These are phyloP conservation scores for Aphelenchoides bicaudatus DNA, from an alignment of 2,888 invertebrate species.

Conservation along the genomic window DNA sequence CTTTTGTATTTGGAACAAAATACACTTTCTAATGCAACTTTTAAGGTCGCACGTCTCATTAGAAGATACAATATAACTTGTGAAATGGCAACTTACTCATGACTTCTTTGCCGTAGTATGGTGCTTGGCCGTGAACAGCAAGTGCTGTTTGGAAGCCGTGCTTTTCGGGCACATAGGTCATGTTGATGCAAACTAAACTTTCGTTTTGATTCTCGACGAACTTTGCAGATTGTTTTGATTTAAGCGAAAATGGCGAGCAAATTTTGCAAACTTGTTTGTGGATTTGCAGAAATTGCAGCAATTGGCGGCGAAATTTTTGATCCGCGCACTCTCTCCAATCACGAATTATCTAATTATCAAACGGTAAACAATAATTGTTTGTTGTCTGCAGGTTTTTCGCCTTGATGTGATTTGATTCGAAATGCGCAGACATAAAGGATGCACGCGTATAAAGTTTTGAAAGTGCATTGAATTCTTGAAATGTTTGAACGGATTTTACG, in stretches of 20 bases:
- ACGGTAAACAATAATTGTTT: neutral
- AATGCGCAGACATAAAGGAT: neutral
- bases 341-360: no score
- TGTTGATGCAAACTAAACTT: constrained; percentile 62
- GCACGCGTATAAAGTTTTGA: no score
- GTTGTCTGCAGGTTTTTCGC: neutral
- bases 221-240: neutral
- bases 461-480: no score
- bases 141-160: constrained; percentile 61
- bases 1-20: no score
- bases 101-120: constrained; percentile 60
- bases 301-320: neutral
- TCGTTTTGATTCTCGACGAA: neutral
- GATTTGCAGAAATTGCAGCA: neutral
- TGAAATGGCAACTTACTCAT: constrained; percentile 58
- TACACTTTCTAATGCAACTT: no score
- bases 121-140: constrained; percentile 58
- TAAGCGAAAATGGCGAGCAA: constrained; percentile 8
- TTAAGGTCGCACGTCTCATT: no score
- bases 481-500: neutral
- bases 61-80: no score
- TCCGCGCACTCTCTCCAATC: neutral
- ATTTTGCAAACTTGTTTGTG: neutral
- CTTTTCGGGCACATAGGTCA: constrained; percentile 61
- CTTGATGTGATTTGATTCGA: no score